phyloP scores from a whole-genome alignment of 2,888 invertebrate species.

The Xanthostigma xanthostigma region DNA sequence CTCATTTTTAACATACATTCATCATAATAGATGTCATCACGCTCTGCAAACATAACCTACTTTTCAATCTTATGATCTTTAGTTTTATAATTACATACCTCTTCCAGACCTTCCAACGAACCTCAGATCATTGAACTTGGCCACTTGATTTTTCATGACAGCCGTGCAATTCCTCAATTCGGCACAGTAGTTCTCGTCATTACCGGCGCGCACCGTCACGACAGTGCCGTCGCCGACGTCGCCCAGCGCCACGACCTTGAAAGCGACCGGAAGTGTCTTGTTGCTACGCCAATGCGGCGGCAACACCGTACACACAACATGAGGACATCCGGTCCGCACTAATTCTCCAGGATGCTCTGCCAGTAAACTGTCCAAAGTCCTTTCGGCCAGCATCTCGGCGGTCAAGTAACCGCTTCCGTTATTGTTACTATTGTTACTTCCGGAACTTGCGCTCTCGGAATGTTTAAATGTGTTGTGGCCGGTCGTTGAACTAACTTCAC shows the following conservation, averaged over 20 bases:
- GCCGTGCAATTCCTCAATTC: slow-evolving; percentile 90
- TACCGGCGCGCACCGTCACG: slow-evolving; percentile 91
- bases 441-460: slow-evolving; percentile 11
- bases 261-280: slow-evolving; percentile 93
- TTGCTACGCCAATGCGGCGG: slow-evolving; percentile 97
- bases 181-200: slow-evolving; percentile 96
- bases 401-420: slow-evolving; percentile 50
- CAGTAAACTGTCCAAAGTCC: slow-evolving; percentile 72
- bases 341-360: slow-evolving; percentile 86
- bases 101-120: slow-evolving; percentile 97
- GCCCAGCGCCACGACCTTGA: slow-evolving; percentile 89
- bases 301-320: slow-evolving; percentile 87
- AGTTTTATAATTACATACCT: slow-evolving; percentile 53
- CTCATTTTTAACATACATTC: too few relatives aligned
- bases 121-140: slow-evolving; percentile 95
- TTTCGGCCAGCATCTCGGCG: slow-evolving; percentile 76
- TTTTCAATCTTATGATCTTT: too few relatives aligned
- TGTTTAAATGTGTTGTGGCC: slow-evolving; percentile 18
- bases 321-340: slow-evolving; percentile 83
- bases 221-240: slow-evolving; percentile 92
- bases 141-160: slow-evolving; percentile 96
- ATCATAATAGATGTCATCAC: too few relatives aligned
- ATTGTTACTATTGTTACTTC: slow-evolving; percentile 18
- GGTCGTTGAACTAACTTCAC: slow-evolving; percentile 63
- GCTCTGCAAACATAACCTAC: too few relatives aligned